Evolutionary conservation across 2,113 vertebrate genomes (phyloP).

Genomic region (Artemisiospiza belli): DNA sequence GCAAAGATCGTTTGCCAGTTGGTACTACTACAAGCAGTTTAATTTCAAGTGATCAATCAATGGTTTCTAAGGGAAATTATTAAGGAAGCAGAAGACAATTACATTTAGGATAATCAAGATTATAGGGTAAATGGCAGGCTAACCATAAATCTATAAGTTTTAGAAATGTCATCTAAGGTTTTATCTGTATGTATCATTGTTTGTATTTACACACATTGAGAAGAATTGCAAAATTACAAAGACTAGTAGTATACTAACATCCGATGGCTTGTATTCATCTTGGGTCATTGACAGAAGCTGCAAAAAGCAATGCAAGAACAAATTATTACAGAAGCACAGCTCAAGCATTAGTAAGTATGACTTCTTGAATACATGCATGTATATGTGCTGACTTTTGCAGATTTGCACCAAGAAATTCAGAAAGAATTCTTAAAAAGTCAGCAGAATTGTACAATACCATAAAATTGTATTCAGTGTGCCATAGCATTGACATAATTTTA

Average conservation of each 20-base stretch:
- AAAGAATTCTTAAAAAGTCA: conserved; percentile 29
- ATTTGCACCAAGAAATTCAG: conserved; percentile 2
- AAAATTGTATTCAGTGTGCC: not conserved
- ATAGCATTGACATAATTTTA: not conserved
- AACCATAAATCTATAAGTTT: not conserved
- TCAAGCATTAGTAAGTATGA: conserved; percentile 40
- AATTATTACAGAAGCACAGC: conserved; percentile 68
- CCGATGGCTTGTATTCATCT: conserved; percentile 93
- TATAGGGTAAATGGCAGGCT: not conserved
- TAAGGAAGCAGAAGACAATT: not conserved
- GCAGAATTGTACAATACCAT: not conserved
- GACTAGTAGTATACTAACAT: conserved; percentile 87
- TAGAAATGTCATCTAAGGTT: not conserved
- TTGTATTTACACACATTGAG: not conserved
- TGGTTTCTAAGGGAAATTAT: not conserved
- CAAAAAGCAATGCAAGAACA: conserved; percentile 79
- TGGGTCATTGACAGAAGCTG: conserved; percentile 93
- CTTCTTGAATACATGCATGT: not conserved
- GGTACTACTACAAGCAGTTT: not conserved
- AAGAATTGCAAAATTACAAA: conserved; percentile 30
- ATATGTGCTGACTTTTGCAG: not conserved
- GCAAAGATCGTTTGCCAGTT: conserved; percentile 27
- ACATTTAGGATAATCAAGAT: not conserved
- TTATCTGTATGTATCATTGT: not conserved
- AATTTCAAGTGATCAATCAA: not conserved